phyloP scores from a whole-genome alignment of 2,888 invertebrate species.

The Cheilosia grossa region DNA sequence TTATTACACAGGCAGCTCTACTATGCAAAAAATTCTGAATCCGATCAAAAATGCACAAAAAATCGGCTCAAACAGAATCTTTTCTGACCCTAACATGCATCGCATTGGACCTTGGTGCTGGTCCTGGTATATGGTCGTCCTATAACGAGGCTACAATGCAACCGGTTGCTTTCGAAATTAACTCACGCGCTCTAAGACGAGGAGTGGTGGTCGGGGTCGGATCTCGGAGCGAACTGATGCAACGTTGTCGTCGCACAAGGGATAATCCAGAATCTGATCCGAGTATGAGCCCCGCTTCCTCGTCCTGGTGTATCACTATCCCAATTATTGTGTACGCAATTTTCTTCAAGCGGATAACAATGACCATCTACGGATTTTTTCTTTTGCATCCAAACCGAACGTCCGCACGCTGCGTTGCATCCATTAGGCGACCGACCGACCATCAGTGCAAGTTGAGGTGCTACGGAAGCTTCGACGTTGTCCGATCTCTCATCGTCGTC shows the following conservation, averaged over 20 bases:
- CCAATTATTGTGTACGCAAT: constrained; percentile 75
- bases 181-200: constrained; percentile 46
- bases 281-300: not conserved
- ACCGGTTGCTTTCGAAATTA: constrained; percentile 64
- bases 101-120: constrained; percentile 46
- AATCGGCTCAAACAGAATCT: constrained; percentile 39
- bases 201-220: not conserved
- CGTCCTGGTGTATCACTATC: constrained; percentile 49
- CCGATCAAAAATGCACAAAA: constrained; percentile 48
- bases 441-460: constrained; percentile 49
- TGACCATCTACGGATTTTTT: constrained; percentile 76
- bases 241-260: constrained; percentile 43
- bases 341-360: constrained; percentile 75
- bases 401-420: constrained; percentile 55
- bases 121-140: constrained; percentile 26
- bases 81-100: constrained; percentile 58
- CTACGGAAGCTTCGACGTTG: constrained; percentile 54
- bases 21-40: constrained; percentile 69
- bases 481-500: constrained; percentile 15
- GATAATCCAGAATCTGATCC: constrained; percentile 65
- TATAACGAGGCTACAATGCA: constrained; percentile 65
- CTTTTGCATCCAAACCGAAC: constrained; percentile 53
- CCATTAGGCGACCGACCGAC: constrained; percentile 56
- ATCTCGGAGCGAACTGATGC: constrained; percentile 4
- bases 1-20: constrained; percentile 55